A percentile compares a stretch with the other conserved stretches of the same genome.
phyloP scores from a whole-genome alignment of 2,888 invertebrate genomes.

The Ernsta delagoae region DNA sequence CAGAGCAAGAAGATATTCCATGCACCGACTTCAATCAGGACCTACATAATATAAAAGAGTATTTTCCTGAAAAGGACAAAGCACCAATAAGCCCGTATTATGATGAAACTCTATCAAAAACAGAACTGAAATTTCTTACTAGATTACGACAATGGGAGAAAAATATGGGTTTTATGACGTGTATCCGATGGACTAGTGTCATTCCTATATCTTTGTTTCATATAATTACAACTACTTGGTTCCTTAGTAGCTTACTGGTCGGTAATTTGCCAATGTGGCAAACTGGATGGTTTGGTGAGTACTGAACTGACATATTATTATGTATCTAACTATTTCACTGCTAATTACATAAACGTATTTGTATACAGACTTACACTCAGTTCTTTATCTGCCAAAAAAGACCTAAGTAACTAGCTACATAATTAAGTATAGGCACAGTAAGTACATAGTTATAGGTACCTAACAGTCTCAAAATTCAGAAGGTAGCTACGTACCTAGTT shows the following conservation, averaged over 20 bases:
- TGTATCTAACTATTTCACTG: no score
- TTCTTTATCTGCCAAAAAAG: no score
- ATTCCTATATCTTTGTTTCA: constrained; percentile 83
- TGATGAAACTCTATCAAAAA: constrained; percentile 53
- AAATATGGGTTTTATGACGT: constrained; percentile 80
- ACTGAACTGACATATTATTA: no score
- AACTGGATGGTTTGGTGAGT: constrained; percentile 86
- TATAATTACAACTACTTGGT: constrained; percentile 64
- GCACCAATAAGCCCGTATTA: constrained; percentile 46
- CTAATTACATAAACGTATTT: no score
- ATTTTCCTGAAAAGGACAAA: background rate
- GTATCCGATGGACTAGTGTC: constrained; percentile 87
- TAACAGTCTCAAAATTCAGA: no score
- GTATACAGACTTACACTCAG: no score
- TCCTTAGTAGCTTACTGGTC: constrained; percentile 57
- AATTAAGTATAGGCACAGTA: no score
- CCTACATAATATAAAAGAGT: background rate
- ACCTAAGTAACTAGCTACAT: no score
- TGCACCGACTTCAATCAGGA: constrained; percentile 2
- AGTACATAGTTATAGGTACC: no score
- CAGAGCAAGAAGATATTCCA: background rate
- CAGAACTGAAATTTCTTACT: constrained; percentile 56
- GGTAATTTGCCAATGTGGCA: constrained; percentile 59
- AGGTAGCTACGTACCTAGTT: no score
- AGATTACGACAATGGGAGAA: constrained; percentile 64